Conservation (phyloP, 2,113 vertebrate genomes). For the Tyto alba region DNA sequence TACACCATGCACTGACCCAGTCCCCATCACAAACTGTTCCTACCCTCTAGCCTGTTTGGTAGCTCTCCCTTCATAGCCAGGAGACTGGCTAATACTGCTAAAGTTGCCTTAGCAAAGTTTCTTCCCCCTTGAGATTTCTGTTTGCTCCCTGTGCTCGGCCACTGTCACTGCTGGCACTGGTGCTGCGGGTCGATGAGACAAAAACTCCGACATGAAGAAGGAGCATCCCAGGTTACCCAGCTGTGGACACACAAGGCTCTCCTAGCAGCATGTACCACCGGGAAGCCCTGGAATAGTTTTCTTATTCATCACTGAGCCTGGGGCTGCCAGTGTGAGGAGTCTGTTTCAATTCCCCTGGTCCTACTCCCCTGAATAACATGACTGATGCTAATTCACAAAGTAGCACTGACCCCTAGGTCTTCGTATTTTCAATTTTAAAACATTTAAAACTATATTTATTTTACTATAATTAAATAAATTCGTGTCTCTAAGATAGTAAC, state of each 20-base stretch:
- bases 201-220: not conserved
- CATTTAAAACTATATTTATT: not conserved
- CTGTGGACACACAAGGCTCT: not conserved
- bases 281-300: not conserved
- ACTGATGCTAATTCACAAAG: not conserved
- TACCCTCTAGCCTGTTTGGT: not conserved
- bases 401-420: not conserved
- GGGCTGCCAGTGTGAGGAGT: not conserved
- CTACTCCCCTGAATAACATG: not conserved
- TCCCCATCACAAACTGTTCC: accelerated
- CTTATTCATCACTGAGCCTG: not conserved
- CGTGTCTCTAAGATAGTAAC: not conserved
- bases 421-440: not conserved
- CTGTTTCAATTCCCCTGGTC: not conserved
- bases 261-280: not conserved
- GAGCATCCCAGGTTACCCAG: not conserved
- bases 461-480: not conserved
- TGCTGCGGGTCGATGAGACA: not conserved
- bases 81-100: not conserved
- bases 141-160: not conserved
- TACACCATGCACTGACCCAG: not conserved
- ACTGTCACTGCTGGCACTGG: not conserved
- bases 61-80: not conserved
- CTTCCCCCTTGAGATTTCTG: not conserved
- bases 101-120: not conserved